Base-by-base conservation (phyloP, 2,888 invertebrate genomes). In the Herminia tarsipennalis region DNA sequence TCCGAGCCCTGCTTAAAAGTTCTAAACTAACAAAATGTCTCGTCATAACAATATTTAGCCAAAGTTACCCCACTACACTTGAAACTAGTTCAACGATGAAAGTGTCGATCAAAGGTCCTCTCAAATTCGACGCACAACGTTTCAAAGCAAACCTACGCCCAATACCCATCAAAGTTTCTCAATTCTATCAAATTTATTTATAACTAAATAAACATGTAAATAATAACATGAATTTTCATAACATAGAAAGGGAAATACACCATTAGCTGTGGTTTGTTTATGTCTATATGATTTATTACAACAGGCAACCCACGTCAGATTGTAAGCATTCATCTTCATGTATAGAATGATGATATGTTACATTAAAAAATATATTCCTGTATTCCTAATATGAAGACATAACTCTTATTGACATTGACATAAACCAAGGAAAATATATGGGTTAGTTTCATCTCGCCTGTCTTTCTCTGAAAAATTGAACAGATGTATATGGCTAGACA, bases 211-310 rank as follows among this genome's bases (percentile, higher is more conserved):
- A 14, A 20, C 12, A 30, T 30, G 30, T 22, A 29, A 39, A 39
- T 32, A 30, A 34, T 28, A 41, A 34, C 41, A 41, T 27, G 9
- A 12, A 13, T 28, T 34, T 41, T 25, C 13, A 32, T 12, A 25
- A 32, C 13, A 32, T 24, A 6, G 20, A 35, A 45, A 29, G 21
- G 28, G 36, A 44, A 42, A 22, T 29, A 47, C 36, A 34, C 37
- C 28, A 37, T 29, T 20, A 27, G 27, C 24, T 27, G 28, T 16
- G 57, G 54, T 58, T 58, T 50, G 41, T 58, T 45, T 44, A 34
- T 25, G 9, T 12, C 20, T 40, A 18, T 24, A 24, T 61, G 55
- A 61, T 61, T 55, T 62, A 61, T 62, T 51, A 46, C 33, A 37
- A 16, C 38, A n/a, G 21, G 41, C 39, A 14, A 41, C 41, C 41